Percentiles rank a stretch among this genome's conserved stretches.
phyloP scores from a whole-genome alignment of 2,113 vertebrate genomes.

The Gymnorhina tibicen region DNA sequence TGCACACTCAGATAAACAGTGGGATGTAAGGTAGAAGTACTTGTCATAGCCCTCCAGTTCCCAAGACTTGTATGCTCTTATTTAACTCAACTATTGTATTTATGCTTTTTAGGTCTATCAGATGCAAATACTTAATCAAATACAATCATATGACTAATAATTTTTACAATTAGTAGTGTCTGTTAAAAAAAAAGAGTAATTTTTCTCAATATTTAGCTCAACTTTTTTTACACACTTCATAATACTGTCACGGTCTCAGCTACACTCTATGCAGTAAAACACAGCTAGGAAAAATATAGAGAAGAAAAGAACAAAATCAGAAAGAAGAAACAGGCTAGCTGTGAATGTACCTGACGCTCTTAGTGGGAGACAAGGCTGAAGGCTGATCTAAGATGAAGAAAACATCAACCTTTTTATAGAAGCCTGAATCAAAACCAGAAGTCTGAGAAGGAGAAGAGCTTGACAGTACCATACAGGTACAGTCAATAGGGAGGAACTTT shows the following conservation, averaged over 20 bases:
- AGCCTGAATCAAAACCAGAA: neutral
- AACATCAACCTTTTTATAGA: neutral
- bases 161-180: neutral
- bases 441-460: neutral
- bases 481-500: neutral
- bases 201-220: neutral
- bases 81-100: neutral
- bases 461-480: neutral
- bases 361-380: neutral
- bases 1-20: neutral
- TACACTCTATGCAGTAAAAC: neutral
- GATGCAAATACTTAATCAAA: neutral
- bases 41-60: neutral
- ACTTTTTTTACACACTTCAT: neutral
- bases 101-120: neutral
- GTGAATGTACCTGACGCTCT: neutral
- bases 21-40: neutral
- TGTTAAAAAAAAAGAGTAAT: neutral
- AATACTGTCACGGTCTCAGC: neutral
- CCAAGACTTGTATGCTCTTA: neutral
- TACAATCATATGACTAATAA: neutral
- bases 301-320: neutral
- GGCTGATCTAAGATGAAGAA: neutral
- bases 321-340: neutral
- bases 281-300: neutral